Percentiles rank a stretch among this genome's conserved stretches.
Conservation (phyloP, 2,113 vertebrate genomes). For the Brachyhypopomus gauderio region DNA sequence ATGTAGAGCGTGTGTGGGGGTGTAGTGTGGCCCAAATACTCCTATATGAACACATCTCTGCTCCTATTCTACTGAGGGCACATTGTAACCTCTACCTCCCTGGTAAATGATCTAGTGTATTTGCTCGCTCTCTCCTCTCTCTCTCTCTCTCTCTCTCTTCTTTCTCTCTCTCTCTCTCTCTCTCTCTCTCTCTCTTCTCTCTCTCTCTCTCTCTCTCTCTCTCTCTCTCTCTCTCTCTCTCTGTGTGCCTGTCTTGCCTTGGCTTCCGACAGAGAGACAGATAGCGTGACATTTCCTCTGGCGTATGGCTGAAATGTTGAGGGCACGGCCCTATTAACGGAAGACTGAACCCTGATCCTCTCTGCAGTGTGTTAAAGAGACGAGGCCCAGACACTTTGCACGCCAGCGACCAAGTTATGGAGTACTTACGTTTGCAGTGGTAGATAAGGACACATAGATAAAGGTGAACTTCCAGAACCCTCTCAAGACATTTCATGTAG, state of each 20-base stretch:
- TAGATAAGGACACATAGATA: not conserved
- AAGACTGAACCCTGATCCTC: conserved; percentile 27
- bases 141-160: conserved; percentile 27
- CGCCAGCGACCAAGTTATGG: not conserved
- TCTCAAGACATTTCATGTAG: not conserved
- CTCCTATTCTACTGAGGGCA: not conserved
- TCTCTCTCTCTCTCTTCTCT: no score
- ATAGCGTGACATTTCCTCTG: conserved; percentile 57
- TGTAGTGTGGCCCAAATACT: not conserved
- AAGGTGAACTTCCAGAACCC: not conserved
- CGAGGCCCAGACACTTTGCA: not conserved
- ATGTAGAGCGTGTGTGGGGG: not conserved
- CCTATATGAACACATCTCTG: not conserved
- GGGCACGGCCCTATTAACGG: conserved; percentile 53
- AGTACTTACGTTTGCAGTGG: conserved; percentile 15
- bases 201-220: no score
- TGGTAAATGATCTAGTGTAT: conserved; percentile 16
- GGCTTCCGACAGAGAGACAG: conserved; percentile 52
- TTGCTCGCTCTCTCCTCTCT: conserved; percentile 26
- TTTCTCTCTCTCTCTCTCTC: conserved; percentile 35
- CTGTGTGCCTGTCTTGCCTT: not conserved
- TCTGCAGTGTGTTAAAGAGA: conserved; percentile 3
- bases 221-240: conserved; percentile 38
- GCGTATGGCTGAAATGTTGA: conserved; percentile 46
- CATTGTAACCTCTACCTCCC: conserved; percentile 14